Evolutionary conservation across 2,888 invertebrate genomes (phyloP).

Genomic region (Drosophila paracracens): DNA sequence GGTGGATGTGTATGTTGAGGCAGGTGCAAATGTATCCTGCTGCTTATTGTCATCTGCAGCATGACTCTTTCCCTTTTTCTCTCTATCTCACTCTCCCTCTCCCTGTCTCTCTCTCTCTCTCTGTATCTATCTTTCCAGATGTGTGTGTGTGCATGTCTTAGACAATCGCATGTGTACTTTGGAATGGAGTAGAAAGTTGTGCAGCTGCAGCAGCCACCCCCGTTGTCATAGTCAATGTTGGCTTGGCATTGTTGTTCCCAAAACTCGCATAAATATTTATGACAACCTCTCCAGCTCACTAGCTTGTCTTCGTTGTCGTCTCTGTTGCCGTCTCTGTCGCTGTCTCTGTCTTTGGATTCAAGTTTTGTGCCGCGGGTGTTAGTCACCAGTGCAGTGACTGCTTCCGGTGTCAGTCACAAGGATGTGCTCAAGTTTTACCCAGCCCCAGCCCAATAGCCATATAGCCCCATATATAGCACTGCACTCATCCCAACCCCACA

Average conservation of each 20-base stretch:
- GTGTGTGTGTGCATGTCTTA: constrained; percentile 53
- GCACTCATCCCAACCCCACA: not conserved
- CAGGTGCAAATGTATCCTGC: constrained; percentile 76
- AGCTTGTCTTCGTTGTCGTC: constrained; percentile 56
- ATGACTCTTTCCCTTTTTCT: constrained; percentile 13
- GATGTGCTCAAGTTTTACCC: constrained; percentile 58
- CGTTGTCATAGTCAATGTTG: constrained; percentile 47
- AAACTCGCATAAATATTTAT: constrained; percentile 85
- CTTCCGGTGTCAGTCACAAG: constrained; percentile 77
- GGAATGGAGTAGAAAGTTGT: constrained; percentile 11
- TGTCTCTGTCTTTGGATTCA: constrained; percentile 23
- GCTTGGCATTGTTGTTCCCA: constrained; percentile 80
- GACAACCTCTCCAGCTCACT: constrained; percentile 68
- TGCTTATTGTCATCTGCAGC: constrained; percentile 75
- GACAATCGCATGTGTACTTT: constrained; percentile 76
- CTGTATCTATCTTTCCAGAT: not conserved
- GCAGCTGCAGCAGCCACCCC: constrained; percentile 10
- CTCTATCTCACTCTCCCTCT: not conserved
- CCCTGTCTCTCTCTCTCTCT: not conserved
- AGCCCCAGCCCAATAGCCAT: constrained; percentile 22
- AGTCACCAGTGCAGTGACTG: constrained; percentile 65
- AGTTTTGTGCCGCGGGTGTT: constrained; percentile 65
- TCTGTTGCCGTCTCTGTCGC: constrained; percentile 40
- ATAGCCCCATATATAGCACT: not conserved
- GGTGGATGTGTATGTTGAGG: constrained; percentile 13